A percentile compares a stretch with the other conserved stretches of the same genome.
Conservation (phyloP, 1,140 invertebrate genomes). For the Zaprionus inermis region DNA sequence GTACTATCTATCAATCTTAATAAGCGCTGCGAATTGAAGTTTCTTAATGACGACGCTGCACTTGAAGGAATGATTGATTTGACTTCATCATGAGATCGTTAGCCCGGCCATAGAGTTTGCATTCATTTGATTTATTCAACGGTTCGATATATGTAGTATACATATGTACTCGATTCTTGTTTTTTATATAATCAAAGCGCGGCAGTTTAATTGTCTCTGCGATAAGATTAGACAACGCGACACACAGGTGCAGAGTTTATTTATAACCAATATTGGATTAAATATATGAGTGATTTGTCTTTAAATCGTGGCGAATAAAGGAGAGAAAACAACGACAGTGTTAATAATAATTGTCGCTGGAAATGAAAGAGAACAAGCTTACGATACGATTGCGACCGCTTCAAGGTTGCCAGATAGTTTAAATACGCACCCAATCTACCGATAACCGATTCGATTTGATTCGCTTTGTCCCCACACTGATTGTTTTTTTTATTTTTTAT, state of each 20-base stretch:
- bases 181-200: conserved; percentile 17
- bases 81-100: conserved; percentile 40
- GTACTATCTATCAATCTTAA: conserved; percentile 56
- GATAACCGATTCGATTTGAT: conserved; percentile 27
- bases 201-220: conserved; percentile 11
- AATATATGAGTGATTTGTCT: conserved; percentile 31
- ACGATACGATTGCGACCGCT: conserved; percentile 10
- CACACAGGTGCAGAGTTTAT: conserved; percentile 10
- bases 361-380: conserved; percentile 39
- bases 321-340: not conserved
- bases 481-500: conserved; percentile 3
- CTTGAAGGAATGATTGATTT: conserved; percentile 62
- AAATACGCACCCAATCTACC: not conserved
- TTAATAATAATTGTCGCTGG: conserved; percentile 9
- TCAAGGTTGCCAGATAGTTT: conserved; percentile 27
- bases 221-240: conserved; percentile 54
- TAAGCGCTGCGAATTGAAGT: conserved; percentile 41
- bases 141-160: conserved; percentile 37
- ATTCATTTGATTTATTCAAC: conserved; percentile 62
- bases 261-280: conserved; percentile 31
- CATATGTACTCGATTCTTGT: conserved; percentile 21
- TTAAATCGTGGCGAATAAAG: not conserved
- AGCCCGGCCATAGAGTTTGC: conserved; percentile 28
- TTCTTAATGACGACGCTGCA: conserved; percentile 50
- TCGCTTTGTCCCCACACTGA: not conserved